Base-by-base conservation (phyloP, 2,888 invertebrate genomes). In the Drosophila borealis region DNA sequence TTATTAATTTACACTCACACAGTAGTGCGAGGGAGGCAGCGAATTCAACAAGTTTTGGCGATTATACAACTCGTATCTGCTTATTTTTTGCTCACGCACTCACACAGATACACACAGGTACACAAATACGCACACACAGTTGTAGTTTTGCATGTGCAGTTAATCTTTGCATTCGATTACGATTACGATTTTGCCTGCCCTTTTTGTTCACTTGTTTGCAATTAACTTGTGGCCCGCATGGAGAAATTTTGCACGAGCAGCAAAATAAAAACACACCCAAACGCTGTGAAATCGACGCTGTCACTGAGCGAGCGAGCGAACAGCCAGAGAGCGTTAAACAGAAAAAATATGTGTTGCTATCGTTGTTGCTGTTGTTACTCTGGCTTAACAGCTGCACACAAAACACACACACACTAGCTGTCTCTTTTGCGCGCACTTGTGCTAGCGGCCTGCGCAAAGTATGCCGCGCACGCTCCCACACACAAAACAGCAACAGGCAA, bases 201-300 rank as follows among this genome's bases (percentile, higher is more conserved):
- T 57, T 74, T 55, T 44, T 55, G 51, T 60, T 53, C 60, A 68
- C 57, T 75, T 78, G 61, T 72, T 68, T 70, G 66, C 56, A 51
- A 70, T 71, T 73, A 65, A 82, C 67, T 75, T 77, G 37, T 62
- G 44, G 51, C 70, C 64, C 71, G 60, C 74, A 65, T 74, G 67
- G 56, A 66, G 59, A 81, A 66, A 70, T 62, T 65, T 51, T 3
- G 53, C 49, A 64, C 62, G 50, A 74, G 49, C 69, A 63, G 49
- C 61, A 10, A 42, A 65, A 25, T 34, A 46, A 61, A 80, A 90
- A 89, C 89, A 90, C 90, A 88, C 89, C 91, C 90, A 90, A 89
- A 82, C 90, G 75, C 83, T 87, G 74, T 75, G 85, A 79, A 88
- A 83, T 86, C 86, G 78, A 81, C 80, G 81, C 80, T 74, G 74